These are phyloP conservation scores for Pristionchus exspectatus DNA, from an alignment of 2,888 invertebrate species.

Conservation along the genomic window DNA sequence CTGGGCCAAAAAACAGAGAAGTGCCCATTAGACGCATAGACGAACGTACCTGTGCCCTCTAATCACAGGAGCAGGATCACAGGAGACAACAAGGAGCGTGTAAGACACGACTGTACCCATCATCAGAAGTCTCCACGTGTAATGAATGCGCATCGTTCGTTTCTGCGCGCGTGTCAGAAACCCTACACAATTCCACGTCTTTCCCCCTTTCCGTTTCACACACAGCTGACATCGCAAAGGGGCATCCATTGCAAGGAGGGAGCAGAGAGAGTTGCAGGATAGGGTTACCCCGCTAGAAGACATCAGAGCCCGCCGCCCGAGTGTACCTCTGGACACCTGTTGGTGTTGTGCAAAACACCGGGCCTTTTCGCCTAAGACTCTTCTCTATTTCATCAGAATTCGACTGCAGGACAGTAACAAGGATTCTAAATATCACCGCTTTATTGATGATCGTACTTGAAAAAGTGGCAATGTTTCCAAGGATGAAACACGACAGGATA, in stretches of 20 bases:
- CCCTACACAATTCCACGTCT: neutral
- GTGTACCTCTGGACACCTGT: neutral
- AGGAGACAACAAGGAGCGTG: neutral
- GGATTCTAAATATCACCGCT: neutral
- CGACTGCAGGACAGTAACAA: neutral
- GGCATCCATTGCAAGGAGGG: neutral
- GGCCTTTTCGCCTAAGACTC: neutral
- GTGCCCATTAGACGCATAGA: too few relatives aligned
- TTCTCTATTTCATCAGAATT: neutral
- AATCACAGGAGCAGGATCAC: too few relatives aligned
- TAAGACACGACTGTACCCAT: neutral
- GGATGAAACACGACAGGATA: neutral
- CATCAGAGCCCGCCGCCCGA: neutral
- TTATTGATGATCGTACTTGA: neutral
- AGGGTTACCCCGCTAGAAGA: neutral
- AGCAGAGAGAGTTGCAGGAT: neutral
- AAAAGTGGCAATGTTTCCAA: neutral
- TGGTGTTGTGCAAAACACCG: constrained; percentile 6
- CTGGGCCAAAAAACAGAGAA: too few relatives aligned
- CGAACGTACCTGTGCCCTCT: neutral
- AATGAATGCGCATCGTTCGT: neutral
- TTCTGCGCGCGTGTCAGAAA: neutral
- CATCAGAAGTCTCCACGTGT: neutral
- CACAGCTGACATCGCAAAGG: constrained; percentile 25
- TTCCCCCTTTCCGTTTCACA: neutral